Base-by-base conservation (phyloP, 2,113 vertebrate species). In the Rhipidura dahli region DNA sequence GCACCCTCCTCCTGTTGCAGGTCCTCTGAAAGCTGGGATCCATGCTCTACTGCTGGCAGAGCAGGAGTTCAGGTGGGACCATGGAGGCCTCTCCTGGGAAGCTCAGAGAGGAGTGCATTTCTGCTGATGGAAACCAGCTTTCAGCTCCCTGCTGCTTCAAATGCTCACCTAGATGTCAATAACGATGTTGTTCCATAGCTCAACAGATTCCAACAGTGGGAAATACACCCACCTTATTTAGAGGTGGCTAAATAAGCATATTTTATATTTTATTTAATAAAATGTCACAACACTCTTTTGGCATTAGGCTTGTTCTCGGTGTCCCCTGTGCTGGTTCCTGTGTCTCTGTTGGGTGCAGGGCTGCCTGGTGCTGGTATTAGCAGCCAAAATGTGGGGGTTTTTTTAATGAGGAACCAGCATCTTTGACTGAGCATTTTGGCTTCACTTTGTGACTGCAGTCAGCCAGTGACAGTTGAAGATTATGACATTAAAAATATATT, bases 321-420 rank as follows among this genome's bases (percentile, higher is more conserved):
- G 71, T 88, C 68, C 63, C 56, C 31, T 1, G 2, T 37, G 28
- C 19, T 1, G 5, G 15, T 56, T 42, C 60, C 77, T 30, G 44
- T 35, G 83, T 68, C 77, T 75, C 69, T 57, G 44, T 2, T 63
- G 45, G 44, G n/a, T 50, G 17, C 16, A 13, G 50, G n/a, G 59
- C 39, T 61, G 20, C 0, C 1, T 1, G 4, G 40, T 65, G 68
- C 54, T 3, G 18, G 19, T 1, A 2, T 15, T 8, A 1, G 51
- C 11, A 70, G 23, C 39, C 3, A 2, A 51, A 47, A 40, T 24
- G n/a, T 31, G 15, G 1, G n/a, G 2, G 16, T 9, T 44, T 59
- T 63, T 75, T 26, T 27, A 4, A 44, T 19, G 51, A 91, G 44
- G 39, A 94, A 33, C 37, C 45, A 51, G 8, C 20, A 42, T 59